These are phyloP conservation scores for Botrylloides violaceus DNA, from an alignment of 23 tunicate genomes.

Conservation along the genomic window DNA sequence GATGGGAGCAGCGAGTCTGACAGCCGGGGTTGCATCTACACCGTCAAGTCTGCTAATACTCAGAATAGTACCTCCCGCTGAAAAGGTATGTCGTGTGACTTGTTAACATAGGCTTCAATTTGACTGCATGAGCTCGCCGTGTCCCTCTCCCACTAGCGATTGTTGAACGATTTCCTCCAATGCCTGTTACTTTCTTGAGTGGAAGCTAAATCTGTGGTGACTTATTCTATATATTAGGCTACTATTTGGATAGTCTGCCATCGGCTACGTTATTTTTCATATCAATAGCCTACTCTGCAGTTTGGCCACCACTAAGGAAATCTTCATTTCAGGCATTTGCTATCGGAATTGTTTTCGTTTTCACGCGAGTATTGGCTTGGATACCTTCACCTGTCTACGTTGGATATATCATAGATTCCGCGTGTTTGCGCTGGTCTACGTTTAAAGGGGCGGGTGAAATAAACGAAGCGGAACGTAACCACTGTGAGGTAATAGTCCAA, in stretches of 20 bases:
- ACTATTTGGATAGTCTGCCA: too few species aligned
- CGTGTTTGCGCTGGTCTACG: conserved; percentile 42
- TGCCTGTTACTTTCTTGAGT: too few species aligned
- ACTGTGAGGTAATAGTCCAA: conserved; percentile 66
- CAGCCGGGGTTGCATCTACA: conserved; percentile 72
- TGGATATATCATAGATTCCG: conserved; percentile 62
- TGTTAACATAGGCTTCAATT: background rate
- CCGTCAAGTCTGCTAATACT: conserved; percentile 73
- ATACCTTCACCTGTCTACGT: conserved; percentile 87
- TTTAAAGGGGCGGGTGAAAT: background rate
- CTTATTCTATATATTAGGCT: too few species aligned
- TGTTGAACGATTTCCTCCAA: too few species aligned
- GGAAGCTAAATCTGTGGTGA: too few species aligned
- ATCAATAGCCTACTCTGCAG: too few species aligned
- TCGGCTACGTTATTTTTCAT: too few species aligned
- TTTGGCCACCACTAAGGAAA: too few species aligned
- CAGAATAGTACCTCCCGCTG: conserved; percentile 44
- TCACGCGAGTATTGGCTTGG: conserved; percentile 82
- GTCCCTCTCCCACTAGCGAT: too few species aligned
- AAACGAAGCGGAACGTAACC: conserved; percentile 21
- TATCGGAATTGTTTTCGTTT: conserved; percentile 74
- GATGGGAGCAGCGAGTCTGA: conserved; percentile 78
- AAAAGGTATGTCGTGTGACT: conserved; percentile 40
- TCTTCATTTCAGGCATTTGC: conserved; percentile 44
- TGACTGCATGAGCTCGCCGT: too few species aligned